Percentiles rank a stretch among this genome's conserved stretches.
Evolutionary conservation across 2,888 invertebrate species (phyloP).

Genomic region (Diploptera punctata): DNA sequence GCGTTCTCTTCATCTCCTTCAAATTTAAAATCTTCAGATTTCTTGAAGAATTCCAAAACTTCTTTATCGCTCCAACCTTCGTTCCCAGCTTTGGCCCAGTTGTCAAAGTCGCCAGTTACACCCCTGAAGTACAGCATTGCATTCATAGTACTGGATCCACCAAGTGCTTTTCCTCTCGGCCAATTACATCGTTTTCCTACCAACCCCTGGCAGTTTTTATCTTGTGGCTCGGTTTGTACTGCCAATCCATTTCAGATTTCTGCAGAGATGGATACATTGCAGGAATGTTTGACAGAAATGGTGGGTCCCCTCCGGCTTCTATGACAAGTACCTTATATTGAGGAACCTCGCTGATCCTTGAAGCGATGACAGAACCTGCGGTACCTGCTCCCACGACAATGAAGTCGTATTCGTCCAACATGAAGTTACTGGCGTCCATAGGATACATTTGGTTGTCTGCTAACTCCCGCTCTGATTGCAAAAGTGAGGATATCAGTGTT

Average conservation of each 20-base stretch:
- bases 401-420: conserved; percentile 51
- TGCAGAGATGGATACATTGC: conserved; percentile 50
- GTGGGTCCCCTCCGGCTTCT: conserved; percentile 61
- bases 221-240: conserved; percentile 82
- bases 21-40: conserved; percentile 71
- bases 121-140: conserved; percentile 86
- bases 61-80: conserved; percentile 79
- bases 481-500: conserved; percentile 16
- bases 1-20: conserved; percentile 56
- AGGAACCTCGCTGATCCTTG: conserved; percentile 54
- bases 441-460: conserved; percentile 12
- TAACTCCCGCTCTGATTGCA: not conserved
- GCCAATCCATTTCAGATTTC: conserved; percentile 55
- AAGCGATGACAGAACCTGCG: conserved; percentile 59
- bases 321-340: conserved; percentile 57
- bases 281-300: conserved; percentile 56
- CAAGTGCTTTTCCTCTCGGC: conserved; percentile 80
- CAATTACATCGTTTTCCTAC: conserved; percentile 62
- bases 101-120: conserved; percentile 78
- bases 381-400: conserved; percentile 60
- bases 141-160: conserved; percentile 84
- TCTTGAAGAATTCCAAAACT: no score
- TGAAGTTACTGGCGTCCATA: not conserved
- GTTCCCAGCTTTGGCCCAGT: conserved; percentile 81
- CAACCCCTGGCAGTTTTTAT: conserved; percentile 65